Evolutionary conservation across 2,113 vertebrate species (phyloP).

Genomic region (Progne subis): DNA sequence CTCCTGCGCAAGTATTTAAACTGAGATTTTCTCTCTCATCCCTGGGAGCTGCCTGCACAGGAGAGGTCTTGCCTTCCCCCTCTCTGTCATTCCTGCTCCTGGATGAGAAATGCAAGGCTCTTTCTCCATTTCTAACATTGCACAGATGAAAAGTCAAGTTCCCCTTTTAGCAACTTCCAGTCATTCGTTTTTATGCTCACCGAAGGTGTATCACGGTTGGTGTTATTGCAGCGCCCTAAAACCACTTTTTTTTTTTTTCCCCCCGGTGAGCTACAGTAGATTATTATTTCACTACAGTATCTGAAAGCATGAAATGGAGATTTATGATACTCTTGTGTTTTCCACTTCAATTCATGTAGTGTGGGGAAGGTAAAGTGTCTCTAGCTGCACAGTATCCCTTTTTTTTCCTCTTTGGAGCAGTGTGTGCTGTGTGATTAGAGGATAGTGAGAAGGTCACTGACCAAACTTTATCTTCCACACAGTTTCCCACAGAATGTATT

Average conservation of each 20-base stretch:
- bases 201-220: constrained; percentile 39
- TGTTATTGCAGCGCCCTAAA: constrained; percentile 49
- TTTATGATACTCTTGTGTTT: constrained; percentile 68
- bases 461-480: constrained; percentile 76
- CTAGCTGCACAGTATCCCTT: constrained; percentile 30
- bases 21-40: background rate
- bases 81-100: background rate
- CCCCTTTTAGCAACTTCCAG: constrained; percentile 63
- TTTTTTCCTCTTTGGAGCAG: constrained; percentile 25
- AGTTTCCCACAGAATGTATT: constrained; percentile 75
- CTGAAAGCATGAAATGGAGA: constrained; percentile 57
- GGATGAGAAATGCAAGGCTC: constrained; percentile 17
- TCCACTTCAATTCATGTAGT: constrained; percentile 44
- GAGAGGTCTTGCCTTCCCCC: background rate
- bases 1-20: background rate
- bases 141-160: constrained; percentile 23
- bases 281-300: constrained; percentile 59
- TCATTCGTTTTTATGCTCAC: constrained; percentile 62
- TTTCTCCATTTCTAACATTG: background rate
- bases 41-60: background rate
- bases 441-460: constrained; percentile 74
- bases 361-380: constrained; percentile 67
- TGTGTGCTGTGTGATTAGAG: constrained; percentile 65
- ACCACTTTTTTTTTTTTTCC: background rate
- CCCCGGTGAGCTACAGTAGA: constrained; percentile 38